phyloP scores from a whole-genome alignment of 92 coral and sea anemone species.

The Porites cylindrica region DNA sequence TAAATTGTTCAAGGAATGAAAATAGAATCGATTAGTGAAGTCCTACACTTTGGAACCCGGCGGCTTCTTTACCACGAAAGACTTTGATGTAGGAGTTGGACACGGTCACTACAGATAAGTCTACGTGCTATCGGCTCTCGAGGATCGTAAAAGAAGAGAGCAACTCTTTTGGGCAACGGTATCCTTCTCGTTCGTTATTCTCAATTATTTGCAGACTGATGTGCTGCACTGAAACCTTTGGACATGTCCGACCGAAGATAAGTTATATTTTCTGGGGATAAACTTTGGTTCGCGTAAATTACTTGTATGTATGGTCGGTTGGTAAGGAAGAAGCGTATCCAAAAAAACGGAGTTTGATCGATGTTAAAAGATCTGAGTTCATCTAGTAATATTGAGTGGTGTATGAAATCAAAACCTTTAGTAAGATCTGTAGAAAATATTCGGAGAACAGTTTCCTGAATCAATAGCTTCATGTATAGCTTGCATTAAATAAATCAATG shows the following conservation, averaged over 20 bases:
- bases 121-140: neutral
- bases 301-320: neutral
- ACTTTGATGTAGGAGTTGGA: neutral
- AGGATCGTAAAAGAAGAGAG: neutral
- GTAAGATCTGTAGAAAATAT: no score
- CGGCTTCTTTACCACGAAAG: neutral
- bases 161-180: no score
- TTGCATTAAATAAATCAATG: no score
- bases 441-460: no score
- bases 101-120: neutral
- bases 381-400: neutral
- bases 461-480: no score
- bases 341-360: neutral
- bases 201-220: constrained; percentile 18
- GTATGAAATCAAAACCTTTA: neutral
- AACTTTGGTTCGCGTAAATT: neutral
- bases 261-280: neutral
- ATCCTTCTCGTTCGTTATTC: constrained; percentile 2
- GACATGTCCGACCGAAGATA: neutral
- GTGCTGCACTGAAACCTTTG: constrained; percentile 13
- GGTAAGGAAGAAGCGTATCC: constrained; percentile 1
- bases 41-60: neutral
- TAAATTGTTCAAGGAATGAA: neutral
- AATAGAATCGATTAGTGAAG: no score
- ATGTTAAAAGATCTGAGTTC: neutral